These are phyloP conservation scores for Sebastes taczanowskii DNA, from an alignment of 2,797 vertebrate species.

Conservation along the genomic window DNA sequence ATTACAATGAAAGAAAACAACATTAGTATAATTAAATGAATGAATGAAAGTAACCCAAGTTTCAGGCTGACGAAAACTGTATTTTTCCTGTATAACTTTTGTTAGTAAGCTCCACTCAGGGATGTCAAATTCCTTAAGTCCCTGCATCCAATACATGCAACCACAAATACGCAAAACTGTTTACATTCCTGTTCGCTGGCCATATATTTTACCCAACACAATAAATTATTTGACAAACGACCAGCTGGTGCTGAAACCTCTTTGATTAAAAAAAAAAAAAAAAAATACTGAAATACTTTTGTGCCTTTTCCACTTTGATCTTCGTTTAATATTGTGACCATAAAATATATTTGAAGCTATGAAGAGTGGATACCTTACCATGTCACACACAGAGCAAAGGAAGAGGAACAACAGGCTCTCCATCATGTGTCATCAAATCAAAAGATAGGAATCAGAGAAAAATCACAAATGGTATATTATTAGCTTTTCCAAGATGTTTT, in stretches of 20 bases:
- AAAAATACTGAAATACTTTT: too few species aligned
- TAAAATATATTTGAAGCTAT: not conserved
- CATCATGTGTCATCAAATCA: not conserved
- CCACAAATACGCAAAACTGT: not conserved
- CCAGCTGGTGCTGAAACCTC: too few species aligned
- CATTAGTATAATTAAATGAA: too few species aligned
- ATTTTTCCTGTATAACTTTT: not conserved
- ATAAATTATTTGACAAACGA: not conserved
- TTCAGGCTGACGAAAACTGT: too few species aligned
- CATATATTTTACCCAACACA: not conserved
- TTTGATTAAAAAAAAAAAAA: not conserved
- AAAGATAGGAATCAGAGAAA: not conserved
- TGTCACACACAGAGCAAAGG: not conserved
- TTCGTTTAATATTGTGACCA: not conserved
- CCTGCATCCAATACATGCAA: not conserved
- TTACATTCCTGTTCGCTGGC: not conserved
- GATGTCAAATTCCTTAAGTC: not conserved
- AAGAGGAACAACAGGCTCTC: not conserved
- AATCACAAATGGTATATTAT: not conserved
- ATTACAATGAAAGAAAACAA: not conserved
- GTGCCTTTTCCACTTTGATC: not conserved
- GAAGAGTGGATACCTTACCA: not conserved
- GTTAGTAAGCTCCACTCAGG: not conserved
- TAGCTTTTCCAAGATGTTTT: not conserved
- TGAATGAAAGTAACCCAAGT: not conserved